These are phyloP conservation scores for Brachypodius melanocephalos DNA, from an alignment of 2,113 vertebrate species.

Conservation along the genomic window DNA sequence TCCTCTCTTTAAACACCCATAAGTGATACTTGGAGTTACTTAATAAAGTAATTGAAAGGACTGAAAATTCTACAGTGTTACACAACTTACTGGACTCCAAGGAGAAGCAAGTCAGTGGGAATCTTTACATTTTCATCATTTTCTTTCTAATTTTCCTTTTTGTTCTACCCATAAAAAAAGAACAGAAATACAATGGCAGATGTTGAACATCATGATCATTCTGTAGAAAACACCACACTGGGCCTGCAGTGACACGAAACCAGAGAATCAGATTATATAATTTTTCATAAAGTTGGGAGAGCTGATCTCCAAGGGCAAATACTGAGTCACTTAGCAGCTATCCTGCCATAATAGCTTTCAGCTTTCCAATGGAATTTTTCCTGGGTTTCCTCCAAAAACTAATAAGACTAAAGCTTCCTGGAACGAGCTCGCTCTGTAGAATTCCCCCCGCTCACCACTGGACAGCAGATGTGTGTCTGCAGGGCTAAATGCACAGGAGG, in stretches of 20 bases:
- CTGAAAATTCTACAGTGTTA: neutral
- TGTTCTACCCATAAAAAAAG: neutral
- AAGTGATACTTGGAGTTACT: neutral
- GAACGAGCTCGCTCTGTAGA: neutral
- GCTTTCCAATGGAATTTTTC: constrained; percentile 45
- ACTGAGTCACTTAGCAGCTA: constrained; percentile 25
- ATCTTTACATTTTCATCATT: neutral
- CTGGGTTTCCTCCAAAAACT: constrained; percentile 44
- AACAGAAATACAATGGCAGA: neutral
- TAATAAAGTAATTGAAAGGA: neutral
- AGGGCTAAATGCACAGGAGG: neutral
- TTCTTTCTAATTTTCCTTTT: neutral
- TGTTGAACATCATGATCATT: neutral
- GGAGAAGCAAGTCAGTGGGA: neutral
- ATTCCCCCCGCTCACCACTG: neutral
- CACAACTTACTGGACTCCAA: neutral
- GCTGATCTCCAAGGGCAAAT: constrained; percentile 16
- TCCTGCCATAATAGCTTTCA: constrained; percentile 11
- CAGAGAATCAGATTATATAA: neutral
- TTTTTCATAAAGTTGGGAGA: constrained; percentile 18
- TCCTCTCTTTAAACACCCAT: neutral
- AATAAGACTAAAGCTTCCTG: constrained; percentile 1
- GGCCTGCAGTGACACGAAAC: neutral
- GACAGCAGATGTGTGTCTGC: constrained; percentile 27
- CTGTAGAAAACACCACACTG: neutral